Base-by-base conservation (phyloP, 2,797 vertebrate species). In the Dipus sagitta region DNA sequence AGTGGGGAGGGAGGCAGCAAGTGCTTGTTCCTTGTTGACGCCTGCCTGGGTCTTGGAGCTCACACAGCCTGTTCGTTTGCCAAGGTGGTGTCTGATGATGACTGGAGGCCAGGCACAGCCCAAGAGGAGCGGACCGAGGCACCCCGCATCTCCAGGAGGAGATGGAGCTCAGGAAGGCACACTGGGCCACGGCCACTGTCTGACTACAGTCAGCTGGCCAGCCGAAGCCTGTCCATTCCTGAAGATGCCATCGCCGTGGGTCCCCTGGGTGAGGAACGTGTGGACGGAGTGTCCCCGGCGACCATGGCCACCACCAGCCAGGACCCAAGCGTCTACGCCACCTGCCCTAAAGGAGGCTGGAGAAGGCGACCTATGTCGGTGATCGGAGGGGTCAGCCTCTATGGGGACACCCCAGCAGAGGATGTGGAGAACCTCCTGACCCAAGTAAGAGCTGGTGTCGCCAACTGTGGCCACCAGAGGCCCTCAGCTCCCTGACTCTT, bases 161-260 rank as follows among this genome's bases (percentile, higher is more conserved):
- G 98, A 96, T 97, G 98, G 98, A 98, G 97, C 95, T 98, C 97
- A 97, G 98, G 98, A 92, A 97, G 75, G 98, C 98, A 98, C 91
- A 96, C 98, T 0, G 98, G 98, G 83, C 99, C 99, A 52, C 98
- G 99, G 71, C 99, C 99, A 2, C 98, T 99, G 88, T 99, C 99
- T 3, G 99, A 99, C 98, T 99, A 99, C 3, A 99, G 99, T 42
- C 99, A 99, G 95, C 97, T 99, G 93, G 88, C 97, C 0, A 97
- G 98, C 96, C 98, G 99, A 96, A 99, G 99, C 95, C 98, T 98
- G 93, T 98, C 98, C 17, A 99, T 99, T 96, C 99, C 99, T 0
- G 99, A 99, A 97, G 99, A 99, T 94, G 98, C 97, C 0, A 92
- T 98, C 52, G 98, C 96, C 26, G 58, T 97, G 90, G 96, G 97